Evolutionary conservation across 2,113 vertebrate species (phyloP).

Genomic region (Spheniscus mendiculus): DNA sequence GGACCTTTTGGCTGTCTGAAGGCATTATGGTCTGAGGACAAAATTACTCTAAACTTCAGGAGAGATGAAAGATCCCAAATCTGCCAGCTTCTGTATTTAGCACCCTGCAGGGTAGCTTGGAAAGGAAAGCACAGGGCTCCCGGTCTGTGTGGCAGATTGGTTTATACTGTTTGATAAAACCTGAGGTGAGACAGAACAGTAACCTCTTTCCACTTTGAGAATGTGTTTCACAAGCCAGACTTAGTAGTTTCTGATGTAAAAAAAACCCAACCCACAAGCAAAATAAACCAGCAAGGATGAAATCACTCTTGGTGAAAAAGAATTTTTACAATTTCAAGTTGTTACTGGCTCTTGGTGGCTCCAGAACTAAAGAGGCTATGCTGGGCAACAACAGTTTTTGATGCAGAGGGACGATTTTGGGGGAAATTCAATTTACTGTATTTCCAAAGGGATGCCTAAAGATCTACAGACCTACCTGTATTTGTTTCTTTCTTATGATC

Average conservation of each 20-base stretch:
- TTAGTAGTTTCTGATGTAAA: background rate
- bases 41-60: background rate
- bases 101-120: accelerated
- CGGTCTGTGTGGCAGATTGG: background rate
- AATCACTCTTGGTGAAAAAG: background rate
- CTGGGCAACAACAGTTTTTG: background rate
- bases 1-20: background rate
- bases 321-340: background rate
- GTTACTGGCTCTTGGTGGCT: background rate
- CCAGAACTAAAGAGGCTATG: background rate
- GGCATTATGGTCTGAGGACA: background rate
- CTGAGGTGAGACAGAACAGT: background rate
- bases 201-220: background rate
- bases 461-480: background rate
- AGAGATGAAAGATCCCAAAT: background rate
- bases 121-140: background rate
- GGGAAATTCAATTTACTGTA: background rate
- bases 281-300: background rate
- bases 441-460: background rate
- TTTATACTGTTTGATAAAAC: background rate
- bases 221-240: background rate
- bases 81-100: background rate
- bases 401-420: background rate
- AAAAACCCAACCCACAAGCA: background rate
- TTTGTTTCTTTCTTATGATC: background rate